A percentile compares a stretch with the other conserved stretches of the same genome.
phyloP scores from a whole-genome alignment of 2,797 vertebrate genomes.

The Anguilla obscura region DNA sequence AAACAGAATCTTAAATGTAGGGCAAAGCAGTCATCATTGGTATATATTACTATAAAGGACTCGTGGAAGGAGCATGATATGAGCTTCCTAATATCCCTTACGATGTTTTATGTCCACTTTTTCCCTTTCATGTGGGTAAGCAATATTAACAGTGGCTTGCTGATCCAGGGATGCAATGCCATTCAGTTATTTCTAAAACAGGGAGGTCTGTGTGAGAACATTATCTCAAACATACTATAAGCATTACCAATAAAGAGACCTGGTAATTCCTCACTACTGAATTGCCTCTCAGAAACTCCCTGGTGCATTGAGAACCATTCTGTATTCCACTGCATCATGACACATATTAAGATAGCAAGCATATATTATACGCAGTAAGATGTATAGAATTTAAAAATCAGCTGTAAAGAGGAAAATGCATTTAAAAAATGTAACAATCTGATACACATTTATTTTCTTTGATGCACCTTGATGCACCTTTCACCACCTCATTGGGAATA shows the following conservation, averaged over 20 bases:
- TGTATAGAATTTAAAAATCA: neutral
- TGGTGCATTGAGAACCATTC: neutral
- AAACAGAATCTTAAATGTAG: neutral
- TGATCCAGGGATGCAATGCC: neutral
- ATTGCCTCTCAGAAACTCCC: neutral
- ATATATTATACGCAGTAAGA: neutral
- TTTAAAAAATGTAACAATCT: neutral
- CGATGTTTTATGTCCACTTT: neutral
- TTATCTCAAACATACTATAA: neutral
- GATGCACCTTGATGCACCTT: neutral
- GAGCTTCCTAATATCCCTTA: neutral
- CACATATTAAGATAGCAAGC: neutral
- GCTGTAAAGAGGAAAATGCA: neutral
- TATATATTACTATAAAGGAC: neutral
- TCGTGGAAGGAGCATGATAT: neutral
- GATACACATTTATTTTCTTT: neutral
- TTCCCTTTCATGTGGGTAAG: conserved; percentile 7
- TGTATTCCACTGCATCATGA: neutral
- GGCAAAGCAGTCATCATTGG: neutral
- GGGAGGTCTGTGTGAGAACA: neutral
- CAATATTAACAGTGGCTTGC: neutral
- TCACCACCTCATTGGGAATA: neutral
- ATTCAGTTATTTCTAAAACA: neutral
- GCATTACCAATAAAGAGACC: neutral
- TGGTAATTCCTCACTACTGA: neutral